Percentiles rank a stretch among this genome's conserved stretches.
Conservation (phyloP, 2,888 invertebrate genomes). For the Tenthredo livida region DNA sequence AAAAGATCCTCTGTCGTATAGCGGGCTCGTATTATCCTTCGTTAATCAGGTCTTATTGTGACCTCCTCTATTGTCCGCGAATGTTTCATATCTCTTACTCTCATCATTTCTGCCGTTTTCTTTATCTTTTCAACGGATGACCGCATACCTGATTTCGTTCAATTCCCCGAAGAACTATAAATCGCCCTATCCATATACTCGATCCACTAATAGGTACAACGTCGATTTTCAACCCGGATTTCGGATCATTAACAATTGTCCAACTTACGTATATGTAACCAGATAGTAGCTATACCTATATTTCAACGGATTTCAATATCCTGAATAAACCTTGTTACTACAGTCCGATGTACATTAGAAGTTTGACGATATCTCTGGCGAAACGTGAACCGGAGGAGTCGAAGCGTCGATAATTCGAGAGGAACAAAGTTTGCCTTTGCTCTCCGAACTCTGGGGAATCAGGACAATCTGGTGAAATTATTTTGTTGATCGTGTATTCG, state of each 20-base stretch:
- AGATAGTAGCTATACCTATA: neutral
- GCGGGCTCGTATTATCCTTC: slow-evolving; percentile 46
- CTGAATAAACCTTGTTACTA: neutral
- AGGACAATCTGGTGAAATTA: neutral
- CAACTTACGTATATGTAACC: neutral
- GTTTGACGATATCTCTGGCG: neutral
- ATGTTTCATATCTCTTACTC: slow-evolving; percentile 52
- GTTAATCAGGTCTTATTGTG: slow-evolving; percentile 54
- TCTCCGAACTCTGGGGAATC: neutral
- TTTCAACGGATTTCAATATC: neutral
- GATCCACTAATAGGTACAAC: neutral
- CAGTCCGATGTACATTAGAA: slow-evolving; percentile 3
- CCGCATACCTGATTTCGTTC: neutral
- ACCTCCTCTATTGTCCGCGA: slow-evolving; percentile 36
- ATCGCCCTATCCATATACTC: neutral
- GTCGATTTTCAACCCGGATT: neutral
- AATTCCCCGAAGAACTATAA: neutral
- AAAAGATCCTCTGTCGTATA: slow-evolving; percentile 41
- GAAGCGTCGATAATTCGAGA: neutral
- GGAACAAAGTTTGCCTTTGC: neutral
- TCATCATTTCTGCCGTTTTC: slow-evolving; percentile 41
- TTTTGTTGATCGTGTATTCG: neutral
- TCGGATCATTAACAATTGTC: neutral
- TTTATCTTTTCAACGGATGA: slow-evolving; percentile 1
- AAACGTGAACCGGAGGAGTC: neutral